Conservation (phyloP, 2,797 vertebrate genomes). For the Characodon lateralis region DNA sequence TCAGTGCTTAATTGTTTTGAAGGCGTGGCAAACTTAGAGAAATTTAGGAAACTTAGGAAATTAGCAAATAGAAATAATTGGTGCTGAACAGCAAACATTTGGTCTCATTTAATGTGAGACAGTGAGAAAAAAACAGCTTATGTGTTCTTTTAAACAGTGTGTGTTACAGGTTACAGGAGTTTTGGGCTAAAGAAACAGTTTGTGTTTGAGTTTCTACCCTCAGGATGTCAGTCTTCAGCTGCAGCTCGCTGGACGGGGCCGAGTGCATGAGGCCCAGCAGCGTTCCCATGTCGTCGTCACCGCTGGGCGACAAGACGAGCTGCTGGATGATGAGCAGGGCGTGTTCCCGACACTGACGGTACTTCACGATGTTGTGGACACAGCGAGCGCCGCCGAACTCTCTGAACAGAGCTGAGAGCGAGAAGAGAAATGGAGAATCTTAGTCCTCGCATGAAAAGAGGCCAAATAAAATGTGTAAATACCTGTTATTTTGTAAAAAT, state of each 20-base stretch:
- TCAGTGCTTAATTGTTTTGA: no score
- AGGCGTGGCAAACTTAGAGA: no score
- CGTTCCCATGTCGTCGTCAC: conserved; percentile 98
- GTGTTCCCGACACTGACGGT: conserved; percentile 93
- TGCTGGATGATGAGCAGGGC: conserved; percentile 98
- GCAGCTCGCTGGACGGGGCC: conserved; percentile 89
- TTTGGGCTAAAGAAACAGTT: background rate
- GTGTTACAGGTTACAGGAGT: background rate
- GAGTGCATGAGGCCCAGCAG: conserved; percentile 98
- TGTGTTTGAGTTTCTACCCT: conserved; percentile 74
- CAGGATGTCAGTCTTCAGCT: conserved; percentile 96
- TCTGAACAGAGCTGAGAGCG: conserved; percentile 87
- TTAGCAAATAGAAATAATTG: no score
- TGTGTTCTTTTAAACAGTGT: background rate
- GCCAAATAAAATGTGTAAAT: no score
- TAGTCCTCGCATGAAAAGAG: background rate
- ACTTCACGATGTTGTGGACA: conserved; percentile 98
- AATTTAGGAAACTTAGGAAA: no score
- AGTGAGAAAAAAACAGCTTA: no score
- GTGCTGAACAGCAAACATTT: no score
- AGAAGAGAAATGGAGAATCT: background rate
- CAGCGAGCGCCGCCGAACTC: conserved; percentile 97
- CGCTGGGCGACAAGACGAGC: conserved; percentile 92
- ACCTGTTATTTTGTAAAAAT: background rate
- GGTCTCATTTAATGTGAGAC: no score